Base-by-base conservation (phyloP, 1,140 invertebrate species). In the Zophobas atratus region DNA sequence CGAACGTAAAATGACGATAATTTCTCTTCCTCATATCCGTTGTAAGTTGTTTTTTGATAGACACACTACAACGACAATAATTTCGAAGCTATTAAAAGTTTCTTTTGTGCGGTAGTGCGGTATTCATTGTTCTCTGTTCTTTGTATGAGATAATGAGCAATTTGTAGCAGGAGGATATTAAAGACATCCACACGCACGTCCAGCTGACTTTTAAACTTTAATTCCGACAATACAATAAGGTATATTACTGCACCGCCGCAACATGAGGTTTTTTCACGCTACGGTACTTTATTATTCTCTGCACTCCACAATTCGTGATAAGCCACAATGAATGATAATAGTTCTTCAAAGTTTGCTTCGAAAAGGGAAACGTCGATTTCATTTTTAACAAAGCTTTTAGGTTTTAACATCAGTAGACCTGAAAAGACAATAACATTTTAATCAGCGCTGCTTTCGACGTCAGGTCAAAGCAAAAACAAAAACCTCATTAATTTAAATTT, bases 401-500 rank as follows among this genome's bases (percentile, higher is more conserved):
- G 4, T 38, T 63, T 63, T 39, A 57, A 33, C 55, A 57, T 57
- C 55, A 6, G 55, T 57, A 57, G 39, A 1, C 57, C 57, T 63
- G 34, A 41, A 63, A 34, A 38, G 57, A 63, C 43, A 46, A 33
- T 35, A 57, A 57, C 34, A 57, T 63, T 63, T 39, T 63, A 63
- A 63, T 38, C 34, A 63, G 36, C 57, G 57, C 36, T 63, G 6
- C 32, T 63, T 63, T 39, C 1, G 35, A 20, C 49, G 8, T 51
- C 36, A 4, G 57, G 57, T 38, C 36, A 39, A 39, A 67, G 60
- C n/a, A 34, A 67, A 43, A 32, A 32, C 38, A 67, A 67, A 43
- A 67, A 67, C 36, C 60, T 67, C 60, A 67, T 67, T 67, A 67
- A 67, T 67, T 67, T 67, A 67, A 67, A 63, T 63, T 63, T 63